A percentile compares a stretch with the other conserved stretches of the same genome.
Evolutionary conservation across 2,888 invertebrate species (phyloP).

Genomic region (Dicyrtomina minuta): DNA sequence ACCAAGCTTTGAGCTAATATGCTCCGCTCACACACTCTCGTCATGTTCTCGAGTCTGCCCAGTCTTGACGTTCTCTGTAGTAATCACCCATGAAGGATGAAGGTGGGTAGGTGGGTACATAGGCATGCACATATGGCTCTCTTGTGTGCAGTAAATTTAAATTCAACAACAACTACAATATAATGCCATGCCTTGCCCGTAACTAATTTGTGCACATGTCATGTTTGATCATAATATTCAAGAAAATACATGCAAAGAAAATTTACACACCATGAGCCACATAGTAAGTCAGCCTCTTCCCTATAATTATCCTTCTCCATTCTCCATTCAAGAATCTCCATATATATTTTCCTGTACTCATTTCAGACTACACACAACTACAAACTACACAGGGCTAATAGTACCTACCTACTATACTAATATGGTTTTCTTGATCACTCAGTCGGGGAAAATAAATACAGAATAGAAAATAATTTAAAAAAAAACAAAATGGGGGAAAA

Average conservation of each 20-base stretch:
- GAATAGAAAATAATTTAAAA: no score
- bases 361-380: neutral
- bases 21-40: neutral
- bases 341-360: neutral
- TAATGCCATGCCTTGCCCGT: constrained; percentile 10
- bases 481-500: no score
- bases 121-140: neutral
- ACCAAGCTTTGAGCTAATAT: neutral
- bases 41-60: neutral
- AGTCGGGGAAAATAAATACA: no score
- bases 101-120: no score
- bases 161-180: neutral
- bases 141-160: neutral
- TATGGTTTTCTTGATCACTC: no score
- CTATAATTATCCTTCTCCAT: neutral
- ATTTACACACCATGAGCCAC: neutral
- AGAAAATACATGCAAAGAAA: constrained; percentile 19
- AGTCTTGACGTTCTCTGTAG: no score
- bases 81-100: no score
- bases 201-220: constrained; percentile 28
- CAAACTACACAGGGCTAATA: neutral
- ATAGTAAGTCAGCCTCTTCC: neutral
- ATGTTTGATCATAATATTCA: constrained; percentile 21
- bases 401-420: no score
- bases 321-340: neutral